A percentile compares a stretch with the other conserved stretches of the same genome.
Conservation (phyloP, 2,113 vertebrate genomes). For the Protobothrops mucrosquamatus region DNA sequence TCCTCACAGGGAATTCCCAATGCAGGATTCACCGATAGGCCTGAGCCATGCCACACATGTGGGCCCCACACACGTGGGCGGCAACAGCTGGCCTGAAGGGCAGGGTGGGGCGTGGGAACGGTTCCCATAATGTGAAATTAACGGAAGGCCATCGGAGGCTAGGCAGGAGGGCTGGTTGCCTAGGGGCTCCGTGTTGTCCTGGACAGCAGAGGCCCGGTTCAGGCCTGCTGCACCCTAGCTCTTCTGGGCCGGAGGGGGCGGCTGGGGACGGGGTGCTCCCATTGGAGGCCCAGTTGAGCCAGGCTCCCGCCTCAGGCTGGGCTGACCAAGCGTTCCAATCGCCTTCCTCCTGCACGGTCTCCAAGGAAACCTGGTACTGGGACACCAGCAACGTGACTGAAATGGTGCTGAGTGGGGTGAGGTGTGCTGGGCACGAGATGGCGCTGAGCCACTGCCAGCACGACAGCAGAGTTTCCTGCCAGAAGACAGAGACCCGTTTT, state of each 20-base stretch:
- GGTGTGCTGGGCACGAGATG: conserved; percentile 84
- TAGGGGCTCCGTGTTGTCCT: not conserved
- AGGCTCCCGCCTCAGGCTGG: no score
- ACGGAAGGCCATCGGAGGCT: not conserved
- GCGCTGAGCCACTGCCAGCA: conserved; percentile 86
- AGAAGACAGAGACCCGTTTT: conserved; percentile 79
- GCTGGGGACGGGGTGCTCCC: not conserved
- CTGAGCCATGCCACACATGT: conserved; percentile 84
- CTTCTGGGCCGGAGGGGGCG: rapidly evolving
- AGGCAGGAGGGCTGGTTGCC: not conserved
- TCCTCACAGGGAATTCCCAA: conserved; percentile 72
- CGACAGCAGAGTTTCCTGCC: conserved; percentile 82
- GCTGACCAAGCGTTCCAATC: not conserved
- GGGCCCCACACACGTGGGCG: not conserved
- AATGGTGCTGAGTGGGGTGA: conserved; percentile 92
- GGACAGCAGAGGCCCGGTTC: not conserved
- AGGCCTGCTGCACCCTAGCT: not conserved
- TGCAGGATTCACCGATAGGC: conserved; percentile 81
- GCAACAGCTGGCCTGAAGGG: not conserved
- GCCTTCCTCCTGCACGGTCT: not conserved
- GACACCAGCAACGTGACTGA: conserved; percentile 88
- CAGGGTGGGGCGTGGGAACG: rapidly evolving
- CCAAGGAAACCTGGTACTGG: conserved; percentile 99
- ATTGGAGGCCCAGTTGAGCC: not conserved
- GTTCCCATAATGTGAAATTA: not conserved